phyloP scores from a whole-genome alignment of 2,888 invertebrate genomes.

The Agrochola macilenta region DNA sequence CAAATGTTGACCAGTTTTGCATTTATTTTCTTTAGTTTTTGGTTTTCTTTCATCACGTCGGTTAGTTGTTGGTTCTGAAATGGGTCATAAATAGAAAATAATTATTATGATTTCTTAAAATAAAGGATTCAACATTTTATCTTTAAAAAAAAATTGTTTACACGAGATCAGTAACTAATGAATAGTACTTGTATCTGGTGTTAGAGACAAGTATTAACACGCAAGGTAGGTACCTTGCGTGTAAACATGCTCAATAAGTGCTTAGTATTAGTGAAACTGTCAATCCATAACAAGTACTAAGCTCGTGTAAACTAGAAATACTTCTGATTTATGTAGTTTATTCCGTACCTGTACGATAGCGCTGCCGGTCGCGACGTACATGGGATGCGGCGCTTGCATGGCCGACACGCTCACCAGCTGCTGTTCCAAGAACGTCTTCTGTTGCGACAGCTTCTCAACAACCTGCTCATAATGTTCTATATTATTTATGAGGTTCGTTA shows the following conservation, averaged over 20 bases:
- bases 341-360: slow-evolving; percentile 84
- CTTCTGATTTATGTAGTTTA: background rate
- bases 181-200: background rate
- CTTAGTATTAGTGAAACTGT: background rate
- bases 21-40: slow-evolving; percentile 88
- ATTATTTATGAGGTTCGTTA: background rate
- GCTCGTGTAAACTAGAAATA: background rate
- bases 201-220: no score
- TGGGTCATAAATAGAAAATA: background rate
- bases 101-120: slow-evolving; percentile 47
- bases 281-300: background rate
- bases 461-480: slow-evolving; percentile 62
- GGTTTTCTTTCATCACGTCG: slow-evolving; percentile 87
- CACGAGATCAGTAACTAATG: background rate
- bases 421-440: slow-evolving; percentile 79
- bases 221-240: background rate
- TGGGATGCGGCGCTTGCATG: slow-evolving; percentile 53
- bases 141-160: no score
- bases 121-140: background rate
- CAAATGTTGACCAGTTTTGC: slow-evolving; percentile 85
- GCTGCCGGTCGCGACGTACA: slow-evolving; percentile 85
- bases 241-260: background rate
- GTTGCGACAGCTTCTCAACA: slow-evolving; percentile 75
- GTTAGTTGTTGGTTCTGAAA: slow-evolving; percentile 87
- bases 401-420: slow-evolving; percentile 65